A percentile compares a stretch with the other conserved stretches of the same genome.
Conservation (phyloP, 1,140 invertebrate species). For the Grapholita molesta region DNA sequence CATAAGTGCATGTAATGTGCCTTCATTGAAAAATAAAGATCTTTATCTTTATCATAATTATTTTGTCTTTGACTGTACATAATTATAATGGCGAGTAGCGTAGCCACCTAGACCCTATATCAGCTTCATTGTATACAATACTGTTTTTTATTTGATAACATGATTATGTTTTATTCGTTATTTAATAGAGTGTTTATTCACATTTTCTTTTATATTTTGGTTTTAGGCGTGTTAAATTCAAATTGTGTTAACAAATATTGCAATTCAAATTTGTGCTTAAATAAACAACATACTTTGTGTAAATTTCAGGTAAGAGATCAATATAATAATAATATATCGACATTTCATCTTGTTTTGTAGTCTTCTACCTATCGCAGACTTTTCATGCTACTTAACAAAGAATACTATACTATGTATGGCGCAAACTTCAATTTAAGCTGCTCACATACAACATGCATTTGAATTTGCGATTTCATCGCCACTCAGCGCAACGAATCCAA, state of each 20-base stretch:
- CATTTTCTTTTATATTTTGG: constrained; percentile 10
- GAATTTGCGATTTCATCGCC: not conserved
- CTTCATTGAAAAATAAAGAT: too few relatives aligned
- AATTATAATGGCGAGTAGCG: too few relatives aligned
- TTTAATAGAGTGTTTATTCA: not conserved
- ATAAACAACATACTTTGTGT: constrained; percentile 35
- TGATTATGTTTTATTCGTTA: not conserved
- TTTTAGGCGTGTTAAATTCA: not conserved
- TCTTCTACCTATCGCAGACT: not conserved
- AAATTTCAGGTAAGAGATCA: constrained; percentile 31
- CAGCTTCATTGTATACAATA: not conserved
- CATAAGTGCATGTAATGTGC: too few relatives aligned
- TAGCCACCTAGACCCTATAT: not conserved
- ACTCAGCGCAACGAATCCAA: not conserved
- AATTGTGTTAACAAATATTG: constrained; percentile 28
- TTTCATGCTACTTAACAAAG: not conserved
- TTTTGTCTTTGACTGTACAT: too few relatives aligned
- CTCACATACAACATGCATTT: not conserved
- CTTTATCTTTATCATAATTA: too few relatives aligned
- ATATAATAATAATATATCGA: not conserved
- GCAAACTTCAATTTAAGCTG: not conserved
- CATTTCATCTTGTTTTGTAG: not conserved
- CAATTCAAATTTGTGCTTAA: constrained; percentile 29
- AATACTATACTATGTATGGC: not conserved
- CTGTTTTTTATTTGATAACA: not conserved